Evolutionary conservation across 2,888 invertebrate genomes (phyloP), one percentile per base, ranked within the genome.

Genomic region (Scaptomyza caliginosa): DNA sequence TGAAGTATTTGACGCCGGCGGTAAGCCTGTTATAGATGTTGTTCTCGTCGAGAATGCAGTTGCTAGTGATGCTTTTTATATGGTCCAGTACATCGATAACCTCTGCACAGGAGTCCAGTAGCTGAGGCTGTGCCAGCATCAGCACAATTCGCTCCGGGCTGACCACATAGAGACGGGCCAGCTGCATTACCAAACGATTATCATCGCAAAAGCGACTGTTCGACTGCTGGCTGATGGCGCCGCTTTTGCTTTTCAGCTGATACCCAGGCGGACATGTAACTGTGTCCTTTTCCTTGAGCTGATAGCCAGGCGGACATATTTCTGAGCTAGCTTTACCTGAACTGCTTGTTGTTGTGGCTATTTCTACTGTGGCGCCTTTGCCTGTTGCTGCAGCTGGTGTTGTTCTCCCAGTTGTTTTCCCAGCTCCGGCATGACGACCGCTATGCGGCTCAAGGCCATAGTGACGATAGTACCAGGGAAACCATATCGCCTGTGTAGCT

Each of bases 141-240:
- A 91, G 86, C 1, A 93, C 85, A 57, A 93, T 92, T 34, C 92
- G 91, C 81, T 93, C 93, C 0, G 93, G 93, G 87, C 92, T 93
- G 13, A 92, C 91, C 4, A 92, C 90, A 81, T 93, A 92, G 43
- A 93, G 87, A 55, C 92, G 91, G 1, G 93, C 93, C 65, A 93
- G 86, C 72, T 92, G 92, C 54, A 90, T 71, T 76, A 93, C 89
- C 36, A 93, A 67, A 57, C 90, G 89, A 71, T 93, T 92, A 68
- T 91, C 91, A 67, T 91, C 89, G 74, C 92, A 92, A 21, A 62
- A 17, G 0, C 56, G 59, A 21, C 10, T 10, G 4, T 8, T 13
- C 1, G 16, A 7, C 34, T 23, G 0, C 10, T 24, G 6, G 2
- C 1, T 1, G 10, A 0, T 5, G 2, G 7, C 2, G 3, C 23